Conservation (phyloP, 2,797 vertebrate species). For the Rhinella marina region DNA sequence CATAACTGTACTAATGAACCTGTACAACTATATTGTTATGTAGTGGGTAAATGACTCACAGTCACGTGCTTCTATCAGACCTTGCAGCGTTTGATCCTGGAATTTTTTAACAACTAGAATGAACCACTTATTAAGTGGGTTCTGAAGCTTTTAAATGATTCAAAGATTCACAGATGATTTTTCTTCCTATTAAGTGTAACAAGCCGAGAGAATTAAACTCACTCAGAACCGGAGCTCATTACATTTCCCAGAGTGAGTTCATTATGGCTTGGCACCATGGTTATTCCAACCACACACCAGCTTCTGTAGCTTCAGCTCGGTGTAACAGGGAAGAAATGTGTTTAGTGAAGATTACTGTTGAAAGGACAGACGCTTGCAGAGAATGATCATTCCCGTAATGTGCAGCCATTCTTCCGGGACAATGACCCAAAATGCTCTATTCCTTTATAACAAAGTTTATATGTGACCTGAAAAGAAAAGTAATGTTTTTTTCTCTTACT, state of each 20-base stretch:
- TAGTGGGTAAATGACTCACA: neutral
- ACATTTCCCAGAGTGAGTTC: slow-evolving; percentile 27
- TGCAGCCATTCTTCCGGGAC: slow-evolving; percentile 18
- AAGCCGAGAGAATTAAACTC: slow-evolving; percentile 30
- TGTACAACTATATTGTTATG: neutral
- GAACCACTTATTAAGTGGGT: neutral
- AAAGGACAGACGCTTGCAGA: slow-evolving; percentile 11
- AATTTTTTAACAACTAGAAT: neutral
- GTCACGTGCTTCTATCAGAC: neutral
- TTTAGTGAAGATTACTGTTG: slow-evolving; percentile 39
- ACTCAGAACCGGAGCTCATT: slow-evolving; percentile 35
- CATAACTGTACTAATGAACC: neutral
- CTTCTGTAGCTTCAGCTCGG: slow-evolving; percentile 9
- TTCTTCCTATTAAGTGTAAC: slow-evolving; percentile 49
- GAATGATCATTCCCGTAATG: slow-evolving; percentile 37
- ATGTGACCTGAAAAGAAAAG: slow-evolving; percentile 7
- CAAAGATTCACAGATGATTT: slow-evolving; percentile 34
- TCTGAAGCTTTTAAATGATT: slow-evolving; percentile 18
- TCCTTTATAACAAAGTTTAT: slow-evolving; percentile 17
- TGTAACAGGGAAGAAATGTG: slow-evolving; percentile 29
- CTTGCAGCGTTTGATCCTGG: neutral
- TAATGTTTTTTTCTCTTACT: neutral
- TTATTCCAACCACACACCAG: slow-evolving; percentile 28
- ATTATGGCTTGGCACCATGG: slow-evolving; percentile 32
- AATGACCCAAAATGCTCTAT: neutral